Percentiles rank a stretch among this genome's conserved stretches.
These are phyloP conservation scores for Polyommatus iphigenia DNA, from an alignment of 2,888 invertebrate species.

Conservation along the genomic window DNA sequence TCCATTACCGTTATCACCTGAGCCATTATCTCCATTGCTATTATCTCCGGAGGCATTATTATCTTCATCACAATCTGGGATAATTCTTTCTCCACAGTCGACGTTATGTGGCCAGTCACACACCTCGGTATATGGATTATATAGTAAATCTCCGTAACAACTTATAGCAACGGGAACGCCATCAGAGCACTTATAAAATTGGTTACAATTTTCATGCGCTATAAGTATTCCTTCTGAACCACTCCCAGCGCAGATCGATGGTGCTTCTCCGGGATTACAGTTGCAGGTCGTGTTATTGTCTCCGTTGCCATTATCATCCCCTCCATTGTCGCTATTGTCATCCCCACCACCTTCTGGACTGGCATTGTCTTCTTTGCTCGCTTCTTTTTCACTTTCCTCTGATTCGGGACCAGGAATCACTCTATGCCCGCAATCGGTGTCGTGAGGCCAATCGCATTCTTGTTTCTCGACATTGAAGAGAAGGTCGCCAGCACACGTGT, in stretches of 20 bases:
- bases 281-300: conserved; percentile 36
- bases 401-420: conserved; percentile 41
- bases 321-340: conserved; percentile 30
- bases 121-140: conserved; percentile 44
- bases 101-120: conserved; percentile 50
- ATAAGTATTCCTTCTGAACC: conserved; percentile 35
- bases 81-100: conserved; percentile 41
- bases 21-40: conserved; percentile 32
- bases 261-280: conserved; percentile 44
- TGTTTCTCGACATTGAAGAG: conserved; percentile 42
- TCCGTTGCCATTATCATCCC: conserved; percentile 23
- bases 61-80: conserved; percentile 35
- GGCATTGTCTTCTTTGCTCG: conserved; percentile 32
- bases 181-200: conserved; percentile 49
- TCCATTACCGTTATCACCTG: conserved; percentile 37
- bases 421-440: conserved; percentile 44
- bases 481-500: conserved; percentile 42
- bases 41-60: background rate
- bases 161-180: conserved; percentile 43
- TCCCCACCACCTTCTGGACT: conserved; percentile 35
- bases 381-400: conserved; percentile 17
- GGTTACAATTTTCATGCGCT: conserved; percentile 38
- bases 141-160: conserved; percentile 45
- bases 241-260: conserved; percentile 33
- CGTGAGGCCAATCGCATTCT: conserved; percentile 45